phyloP scores from a whole-genome alignment of 2,113 vertebrate species.

The Cathartes aura region DNA sequence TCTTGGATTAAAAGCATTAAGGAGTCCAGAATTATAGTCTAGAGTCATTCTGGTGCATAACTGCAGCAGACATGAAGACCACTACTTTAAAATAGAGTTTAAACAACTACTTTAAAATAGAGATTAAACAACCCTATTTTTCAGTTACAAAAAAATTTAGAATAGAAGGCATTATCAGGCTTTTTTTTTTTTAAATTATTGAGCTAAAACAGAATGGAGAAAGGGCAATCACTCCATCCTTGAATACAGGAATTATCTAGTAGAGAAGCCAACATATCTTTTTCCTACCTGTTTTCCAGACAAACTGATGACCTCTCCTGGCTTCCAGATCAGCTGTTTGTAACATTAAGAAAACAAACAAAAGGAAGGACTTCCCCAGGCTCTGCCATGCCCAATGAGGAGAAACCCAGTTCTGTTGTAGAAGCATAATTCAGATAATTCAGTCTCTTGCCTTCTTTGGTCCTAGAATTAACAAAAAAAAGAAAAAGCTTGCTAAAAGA shows the following conservation, averaged over 20 bases:
- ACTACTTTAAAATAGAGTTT: neutral
- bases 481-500: neutral
- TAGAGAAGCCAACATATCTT: neutral
- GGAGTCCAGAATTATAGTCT: neutral
- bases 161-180: neutral
- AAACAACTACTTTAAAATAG: neutral
- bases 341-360: conserved; percentile 80
- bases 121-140: neutral
- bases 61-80: neutral
- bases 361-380: conserved; percentile 76
- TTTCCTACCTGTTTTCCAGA: conserved; percentile 94
- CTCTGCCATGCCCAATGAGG: conserved; percentile 78
- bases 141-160: neutral
- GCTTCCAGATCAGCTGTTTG: conserved; percentile 82
- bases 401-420: conserved; percentile 81
- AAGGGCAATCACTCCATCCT: neutral
- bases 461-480: conserved; percentile 74
- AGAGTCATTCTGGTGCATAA: neutral
- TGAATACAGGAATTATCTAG: neutral
- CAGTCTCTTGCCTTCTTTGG: conserved; percentile 76
- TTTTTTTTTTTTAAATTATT: neutral
- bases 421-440: conserved; percentile 93
- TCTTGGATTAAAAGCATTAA: neutral
- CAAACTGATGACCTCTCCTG: conserved; percentile 85
- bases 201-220: neutral